phyloP scores from a whole-genome alignment of 2,113 vertebrate species.

The Hemibagrus wyckioides region DNA sequence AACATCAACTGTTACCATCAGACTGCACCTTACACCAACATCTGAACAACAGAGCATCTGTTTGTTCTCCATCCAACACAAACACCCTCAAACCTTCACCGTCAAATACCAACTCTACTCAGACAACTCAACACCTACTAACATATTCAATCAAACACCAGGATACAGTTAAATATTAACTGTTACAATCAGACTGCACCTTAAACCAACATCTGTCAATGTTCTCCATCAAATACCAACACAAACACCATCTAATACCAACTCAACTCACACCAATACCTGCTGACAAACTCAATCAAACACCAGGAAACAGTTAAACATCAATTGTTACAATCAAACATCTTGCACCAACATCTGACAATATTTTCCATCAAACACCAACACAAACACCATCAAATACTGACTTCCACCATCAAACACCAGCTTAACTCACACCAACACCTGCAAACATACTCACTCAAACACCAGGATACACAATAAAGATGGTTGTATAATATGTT shows the following conservation, averaged over 20 bases:
- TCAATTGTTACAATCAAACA: too few relatives aligned
- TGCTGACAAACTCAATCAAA: neutral
- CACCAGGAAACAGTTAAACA: too few relatives aligned
- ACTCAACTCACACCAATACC: slow-evolving; percentile 17
- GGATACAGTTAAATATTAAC: too few relatives aligned
- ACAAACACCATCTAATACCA: neutral
- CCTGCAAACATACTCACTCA: neutral
- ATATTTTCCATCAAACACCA: too few relatives aligned
- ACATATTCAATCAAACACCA: neutral
- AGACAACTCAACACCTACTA: slow-evolving; percentile 10
- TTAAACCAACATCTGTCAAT: neutral
- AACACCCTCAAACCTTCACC: too few relatives aligned
- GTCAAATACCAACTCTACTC: slow-evolving; percentile 32
- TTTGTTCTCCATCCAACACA: too few relatives aligned
- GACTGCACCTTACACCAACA: too few relatives aligned
- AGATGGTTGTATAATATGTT: too few relatives aligned
- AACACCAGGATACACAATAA: neutral
- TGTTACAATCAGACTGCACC: neutral
- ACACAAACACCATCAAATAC: too few relatives aligned
- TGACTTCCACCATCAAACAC: slow-evolving; percentile 25
- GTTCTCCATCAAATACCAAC: neutral
- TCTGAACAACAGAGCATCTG: too few relatives aligned
- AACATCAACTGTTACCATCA: too few relatives aligned
- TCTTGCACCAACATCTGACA: too few relatives aligned
- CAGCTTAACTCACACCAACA: slow-evolving; percentile 25